Evolutionary conservation across 2,888 invertebrate genomes (phyloP).

Genomic region (Polydrusus cervinus): DNA sequence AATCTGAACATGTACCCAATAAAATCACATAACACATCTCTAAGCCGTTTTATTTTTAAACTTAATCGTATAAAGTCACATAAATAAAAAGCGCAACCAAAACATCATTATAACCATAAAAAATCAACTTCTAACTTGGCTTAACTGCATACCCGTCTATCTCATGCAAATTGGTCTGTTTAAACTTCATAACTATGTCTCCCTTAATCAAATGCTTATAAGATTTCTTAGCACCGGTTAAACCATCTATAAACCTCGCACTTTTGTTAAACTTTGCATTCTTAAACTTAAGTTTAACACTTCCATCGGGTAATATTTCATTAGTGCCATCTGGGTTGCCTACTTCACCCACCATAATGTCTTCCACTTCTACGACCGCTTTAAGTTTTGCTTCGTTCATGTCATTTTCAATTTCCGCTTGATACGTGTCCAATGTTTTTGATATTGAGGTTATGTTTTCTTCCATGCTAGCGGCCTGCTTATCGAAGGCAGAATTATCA

Average conservation of each 20-base stretch:
- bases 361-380: slow-evolving; percentile 55
- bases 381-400: slow-evolving; percentile 63
- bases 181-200: slow-evolving; percentile 66
- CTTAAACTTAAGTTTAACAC: slow-evolving; percentile 63
- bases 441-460: slow-evolving; percentile 63
- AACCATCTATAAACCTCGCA: slow-evolving; percentile 48
- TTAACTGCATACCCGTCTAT: slow-evolving; percentile 64
- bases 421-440: slow-evolving; percentile 65
- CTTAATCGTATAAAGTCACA: not conserved
- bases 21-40: not conserved
- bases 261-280: not conserved
- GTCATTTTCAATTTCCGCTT: slow-evolving; percentile 68
- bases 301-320: slow-evolving; percentile 55
- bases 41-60: slow-evolving; percentile 19
- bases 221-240: slow-evolving; percentile 61
- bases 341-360: slow-evolving; percentile 63
- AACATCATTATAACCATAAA: not conserved
- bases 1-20: not conserved
- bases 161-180: slow-evolving; percentile 66
- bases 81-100: slow-evolving; percentile 9
- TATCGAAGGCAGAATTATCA: slow-evolving; percentile 62
- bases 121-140: not conserved
- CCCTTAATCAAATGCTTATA: slow-evolving; percentile 68
- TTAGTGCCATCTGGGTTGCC: slow-evolving; percentile 62
- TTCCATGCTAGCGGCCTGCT: slow-evolving; percentile 58